These are phyloP conservation scores for Bombyx huttoni DNA, from an alignment of 2,888 invertebrate species.

Conservation along the genomic window DNA sequence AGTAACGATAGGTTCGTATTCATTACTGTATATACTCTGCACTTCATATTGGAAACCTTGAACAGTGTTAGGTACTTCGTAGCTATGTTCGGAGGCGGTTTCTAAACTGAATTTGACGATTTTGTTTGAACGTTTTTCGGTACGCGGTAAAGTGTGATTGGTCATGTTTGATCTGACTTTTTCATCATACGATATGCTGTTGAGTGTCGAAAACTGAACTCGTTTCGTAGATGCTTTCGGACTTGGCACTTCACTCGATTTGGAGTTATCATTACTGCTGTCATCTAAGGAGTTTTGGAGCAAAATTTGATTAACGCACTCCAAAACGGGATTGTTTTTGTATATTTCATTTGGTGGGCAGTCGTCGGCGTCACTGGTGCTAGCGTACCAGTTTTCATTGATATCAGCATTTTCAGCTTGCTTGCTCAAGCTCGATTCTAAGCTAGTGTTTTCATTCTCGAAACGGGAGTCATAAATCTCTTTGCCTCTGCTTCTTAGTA, in stretches of 20 bases:
- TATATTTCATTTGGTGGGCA: constrained; percentile 78
- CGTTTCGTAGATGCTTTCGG: constrained; percentile 68
- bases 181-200: constrained; percentile 72
- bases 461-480: constrained; percentile 33
- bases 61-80: constrained; percentile 73
- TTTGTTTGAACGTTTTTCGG: constrained; percentile 62
- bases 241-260: constrained; percentile 60
- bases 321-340: constrained; percentile 86
- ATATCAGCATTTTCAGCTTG: constrained; percentile 51
- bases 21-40: constrained; percentile 81
- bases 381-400: constrained; percentile 85
- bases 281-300: constrained; percentile 80
- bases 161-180: constrained; percentile 41
- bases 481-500: constrained; percentile 39
- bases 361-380: constrained; percentile 84
- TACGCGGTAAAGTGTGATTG: constrained; percentile 48
- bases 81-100: constrained; percentile 71
- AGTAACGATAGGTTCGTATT: constrained; percentile 79
- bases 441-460: constrained; percentile 51
- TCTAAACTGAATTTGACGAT: constrained; percentile 67
- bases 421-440: constrained; percentile 31
- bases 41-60: constrained; percentile 68
- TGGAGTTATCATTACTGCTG: constrained; percentile 62
- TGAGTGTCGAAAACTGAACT: constrained; percentile 76
- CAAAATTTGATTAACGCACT: constrained; percentile 89